Base-by-base conservation (phyloP, 37 sponge, comb jelly and placozoan genomes). In the Oopsacas minuta region DNA sequence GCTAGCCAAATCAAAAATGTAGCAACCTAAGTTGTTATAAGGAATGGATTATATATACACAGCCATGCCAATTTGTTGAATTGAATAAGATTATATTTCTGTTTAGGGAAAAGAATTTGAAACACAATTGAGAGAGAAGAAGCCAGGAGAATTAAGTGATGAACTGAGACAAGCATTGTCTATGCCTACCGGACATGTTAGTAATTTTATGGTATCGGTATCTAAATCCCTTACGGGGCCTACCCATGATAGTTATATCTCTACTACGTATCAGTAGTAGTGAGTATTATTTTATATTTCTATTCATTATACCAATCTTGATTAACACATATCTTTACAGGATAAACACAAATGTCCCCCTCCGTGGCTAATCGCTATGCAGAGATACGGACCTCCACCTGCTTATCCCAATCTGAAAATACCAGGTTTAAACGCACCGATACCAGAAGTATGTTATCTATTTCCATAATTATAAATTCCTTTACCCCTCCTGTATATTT, bases 281-380 rank as follows among this genome's bases (percentile, higher is more conserved):
- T n/a, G 22, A 35, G 17, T 83, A 15, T 36, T 20, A 35, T 83
- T 83, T 15, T 83, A 37, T 83, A 39, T 83, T 36, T 23, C 36
- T 20, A 36, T 20, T 23, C 10, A 15, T 8, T 23, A 36, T 36
- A 23, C 36, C 8, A 34, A 1, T 39, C 7, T 37, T 85, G 20
- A 52, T 36, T 82, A 3, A 84, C 49, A 46, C 17, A 23, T 37
- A 5, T 17, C 15, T n/a, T 36, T 52, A 0, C 75, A 91, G 91
- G 90, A 88, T 75, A 89, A 89, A 52, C 86, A 89, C 28, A 90
- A 87, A 91, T 92, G 94, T 34, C 97, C 97, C 49, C 97, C 97
- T 0, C 97, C 97, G 0, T 96, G 97, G 97, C 83, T 96, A 85
- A 94, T 96, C 75, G 97, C 97, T 28, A 96, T 96, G 97, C 97